Base-by-base conservation (phyloP, 2,888 invertebrate genomes). In the Fragum whitleyi region DNA sequence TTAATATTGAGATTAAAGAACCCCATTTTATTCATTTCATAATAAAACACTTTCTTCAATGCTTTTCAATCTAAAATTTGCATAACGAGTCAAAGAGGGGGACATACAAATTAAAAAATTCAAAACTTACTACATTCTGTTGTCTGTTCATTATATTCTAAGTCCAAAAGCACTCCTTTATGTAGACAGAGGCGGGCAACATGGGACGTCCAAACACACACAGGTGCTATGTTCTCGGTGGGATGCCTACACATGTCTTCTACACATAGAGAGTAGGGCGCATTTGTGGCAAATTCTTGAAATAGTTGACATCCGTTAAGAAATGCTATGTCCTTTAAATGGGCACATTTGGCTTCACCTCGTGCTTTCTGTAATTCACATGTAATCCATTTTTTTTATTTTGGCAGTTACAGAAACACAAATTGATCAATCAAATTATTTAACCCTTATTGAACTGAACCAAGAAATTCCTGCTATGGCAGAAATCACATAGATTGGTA, bases 161-260 rank as follows among this genome's bases (percentile, higher is more conserved):
- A 67, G 42, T 77, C 53, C 11, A 77, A 21, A 6, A 28, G 6
- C 3, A 59, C 32, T 0, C 71, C 77, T 11, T 51, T 51, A 5
- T 39, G 36, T 0, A 71, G 36, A 36, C 83, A 83, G 1, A 61
- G 26, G 21, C 70, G 72, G 19, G 79, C 72, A 21, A 74, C 71
- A 11, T 68, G 76, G 0, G 65, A 32, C 19, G 80, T 80, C 69
- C 78, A 80, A 23, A 69, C 72, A 39, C 86, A 86, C 53, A 86
- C 68, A 0, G 79, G 71, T 14, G 14, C 28, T 21, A 21, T 14
- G 42, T 42, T 26, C 23, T 42, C 16, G 2, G 16, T 14, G 0
- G 1, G 5, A n/a, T 39, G n/a, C 1, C 23, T n/a, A 26, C 65
- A 65, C 42, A 65, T 42, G 23, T 65, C 65, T 16, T 65, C 7